These are phyloP conservation scores for Elachura formosa DNA, from an alignment of 2,113 vertebrate species.

Conservation along the genomic window DNA sequence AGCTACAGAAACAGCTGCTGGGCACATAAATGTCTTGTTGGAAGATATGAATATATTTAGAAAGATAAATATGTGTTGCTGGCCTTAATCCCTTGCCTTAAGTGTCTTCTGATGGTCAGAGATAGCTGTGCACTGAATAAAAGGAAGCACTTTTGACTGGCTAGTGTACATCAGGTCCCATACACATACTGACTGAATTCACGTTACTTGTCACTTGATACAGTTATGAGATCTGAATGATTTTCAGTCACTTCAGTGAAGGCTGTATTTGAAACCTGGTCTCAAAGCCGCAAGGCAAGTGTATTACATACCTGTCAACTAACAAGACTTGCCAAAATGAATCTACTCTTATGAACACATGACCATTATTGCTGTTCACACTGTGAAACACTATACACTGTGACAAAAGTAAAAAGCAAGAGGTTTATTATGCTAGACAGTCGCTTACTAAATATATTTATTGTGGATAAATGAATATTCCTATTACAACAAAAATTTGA, in stretches of 20 bases:
- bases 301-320: constrained; percentile 55
- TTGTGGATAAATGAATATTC: constrained; percentile 42
- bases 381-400: constrained; percentile 32
- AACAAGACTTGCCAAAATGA: constrained; percentile 62
- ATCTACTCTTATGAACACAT: constrained; percentile 51
- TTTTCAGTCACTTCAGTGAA: constrained; percentile 58
- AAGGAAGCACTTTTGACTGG: constrained; percentile 48
- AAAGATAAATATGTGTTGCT: constrained; percentile 39
- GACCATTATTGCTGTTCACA: constrained; percentile 54
- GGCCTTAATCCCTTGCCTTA: constrained; percentile 56
- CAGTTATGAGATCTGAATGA: constrained; percentile 59
- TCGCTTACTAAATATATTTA: constrained; percentile 63
- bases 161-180: constrained; percentile 28
- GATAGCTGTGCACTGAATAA: background rate
- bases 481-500: constrained; percentile 40
- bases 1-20: constrained; percentile 54
- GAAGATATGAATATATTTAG: constrained; percentile 48
- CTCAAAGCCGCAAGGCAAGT: constrained; percentile 51
- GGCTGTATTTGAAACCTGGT: constrained; percentile 58
- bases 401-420: constrained; percentile 57
- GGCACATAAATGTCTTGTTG: constrained; percentile 52
- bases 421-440: constrained; percentile 52
- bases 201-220: constrained; percentile 26
- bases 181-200: constrained; percentile 15
- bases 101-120: constrained; percentile 58